Evolutionary conservation across 2,797 vertebrate species (phyloP).

Genomic region (Schizopygopsis malacanthus): DNA sequence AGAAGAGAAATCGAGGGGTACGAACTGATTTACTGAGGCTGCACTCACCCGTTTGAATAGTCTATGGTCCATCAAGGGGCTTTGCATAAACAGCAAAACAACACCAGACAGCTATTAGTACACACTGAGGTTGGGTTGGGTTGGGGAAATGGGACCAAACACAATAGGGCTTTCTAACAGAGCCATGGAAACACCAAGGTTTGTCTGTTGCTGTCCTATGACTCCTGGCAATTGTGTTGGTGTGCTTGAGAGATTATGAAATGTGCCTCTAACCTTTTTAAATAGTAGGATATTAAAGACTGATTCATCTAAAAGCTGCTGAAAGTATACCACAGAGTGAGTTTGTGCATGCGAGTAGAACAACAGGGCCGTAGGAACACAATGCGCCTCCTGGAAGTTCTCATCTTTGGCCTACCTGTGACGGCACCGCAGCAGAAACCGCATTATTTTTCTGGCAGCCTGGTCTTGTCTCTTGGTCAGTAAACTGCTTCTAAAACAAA

Average conservation of each 20-base stretch:
- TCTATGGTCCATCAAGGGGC: slow-evolving; percentile 99
- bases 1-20: slow-evolving; percentile 65
- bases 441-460: slow-evolving; percentile 98
- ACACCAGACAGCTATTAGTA: slow-evolving; percentile 97
- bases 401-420: slow-evolving; percentile 85
- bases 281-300: neutral
- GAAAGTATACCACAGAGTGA: neutral
- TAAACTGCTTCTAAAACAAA: slow-evolving; percentile 87
- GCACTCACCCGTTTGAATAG: slow-evolving; percentile 99
- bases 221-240: neutral
- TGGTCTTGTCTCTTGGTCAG: slow-evolving; percentile 99
- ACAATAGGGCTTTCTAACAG: slow-evolving; percentile 58
- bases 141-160: slow-evolving; percentile 69
- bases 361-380: neutral
- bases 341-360: slow-evolving; percentile 18
- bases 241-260: neutral
- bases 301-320: neutral
- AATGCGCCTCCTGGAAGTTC: neutral
- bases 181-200: slow-evolving; percentile 46
- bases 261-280: neutral
- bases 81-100: slow-evolving; percentile 97
- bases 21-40: slow-evolving; percentile 84
- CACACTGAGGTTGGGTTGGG: slow-evolving; percentile 71
- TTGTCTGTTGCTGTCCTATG: neutral
- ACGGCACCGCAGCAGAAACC: slow-evolving; percentile 97